These are phyloP conservation scores for Dynastes grantii DNA, from an alignment of 2,888 invertebrate species.

Conservation along the genomic window DNA sequence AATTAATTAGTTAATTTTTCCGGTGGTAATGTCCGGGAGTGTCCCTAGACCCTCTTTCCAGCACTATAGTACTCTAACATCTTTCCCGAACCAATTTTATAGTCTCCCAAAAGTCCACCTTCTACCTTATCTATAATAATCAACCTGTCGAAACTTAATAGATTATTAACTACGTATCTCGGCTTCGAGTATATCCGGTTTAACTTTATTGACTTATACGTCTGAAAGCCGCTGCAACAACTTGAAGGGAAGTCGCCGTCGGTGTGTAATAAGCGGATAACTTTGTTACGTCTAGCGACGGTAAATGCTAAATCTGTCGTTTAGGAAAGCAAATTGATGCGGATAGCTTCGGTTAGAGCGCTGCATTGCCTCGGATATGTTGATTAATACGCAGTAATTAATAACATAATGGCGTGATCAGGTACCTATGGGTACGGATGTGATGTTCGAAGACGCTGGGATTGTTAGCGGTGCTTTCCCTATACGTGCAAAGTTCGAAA, in stretches of 20 bases:
- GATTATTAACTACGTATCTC: conserved; percentile 19
- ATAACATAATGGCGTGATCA: conserved; percentile 30
- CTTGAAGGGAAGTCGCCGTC: conserved; percentile 6
- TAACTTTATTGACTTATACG: conserved; percentile 16
- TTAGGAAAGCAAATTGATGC: conserved; percentile 34
- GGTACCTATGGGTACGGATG: conserved; percentile 1
- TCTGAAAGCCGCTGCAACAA: conserved; percentile 2
- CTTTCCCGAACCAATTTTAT: neutral
- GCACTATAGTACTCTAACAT: neutral
- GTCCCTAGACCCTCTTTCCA: neutral
- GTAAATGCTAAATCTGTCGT: conserved; percentile 17
- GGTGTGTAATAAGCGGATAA: conserved; percentile 32
- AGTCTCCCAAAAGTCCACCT: neutral
- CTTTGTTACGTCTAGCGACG: conserved; percentile 21
- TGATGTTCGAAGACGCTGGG: neutral
- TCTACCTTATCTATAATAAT: neutral
- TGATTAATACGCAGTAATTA: conserved; percentile 40
- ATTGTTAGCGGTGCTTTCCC: neutral
- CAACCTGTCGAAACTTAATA: conserved; percentile 18
- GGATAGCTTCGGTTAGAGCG: conserved; percentile 33
- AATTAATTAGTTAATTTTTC: no score
- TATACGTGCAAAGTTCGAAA: neutral
- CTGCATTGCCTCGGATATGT: conserved; percentile 21
- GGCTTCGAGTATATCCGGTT: conserved; percentile 2
- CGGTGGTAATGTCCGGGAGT: no score